Conservation (phyloP, 2,113 vertebrate species). For the Chitala chitala region DNA sequence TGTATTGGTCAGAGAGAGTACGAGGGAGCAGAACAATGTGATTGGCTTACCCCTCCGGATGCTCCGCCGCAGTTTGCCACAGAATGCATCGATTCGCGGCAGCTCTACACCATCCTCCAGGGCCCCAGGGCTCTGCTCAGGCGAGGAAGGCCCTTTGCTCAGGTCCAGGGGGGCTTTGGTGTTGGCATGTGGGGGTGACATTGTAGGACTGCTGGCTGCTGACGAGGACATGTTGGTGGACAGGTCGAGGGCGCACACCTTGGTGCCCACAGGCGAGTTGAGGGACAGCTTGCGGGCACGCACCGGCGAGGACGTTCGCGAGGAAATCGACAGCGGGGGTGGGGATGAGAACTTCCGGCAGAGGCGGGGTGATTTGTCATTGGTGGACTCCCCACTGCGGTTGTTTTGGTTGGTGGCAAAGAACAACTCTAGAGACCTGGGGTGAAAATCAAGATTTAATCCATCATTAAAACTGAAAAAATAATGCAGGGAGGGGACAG, state of each 20-base stretch:
- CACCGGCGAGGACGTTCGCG: constrained; percentile 83
- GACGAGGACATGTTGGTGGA: constrained; percentile 70
- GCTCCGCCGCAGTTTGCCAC: constrained; percentile 81
- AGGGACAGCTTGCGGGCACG: constrained; percentile 85
- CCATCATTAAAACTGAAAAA: constrained; percentile 9
- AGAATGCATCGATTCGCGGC: constrained; percentile 75
- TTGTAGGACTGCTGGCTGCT: constrained; percentile 65
- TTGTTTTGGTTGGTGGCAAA: constrained; percentile 88
- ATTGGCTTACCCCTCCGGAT: constrained; percentile 74
- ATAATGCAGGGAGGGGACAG: neutral
- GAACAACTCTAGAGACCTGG: constrained; percentile 93
- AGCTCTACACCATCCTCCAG: constrained; percentile 69
- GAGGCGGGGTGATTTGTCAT: constrained; percentile 84
- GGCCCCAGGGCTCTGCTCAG: constrained; percentile 74
- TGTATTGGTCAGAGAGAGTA: too few relatives aligned
- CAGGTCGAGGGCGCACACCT: constrained; percentile 79
- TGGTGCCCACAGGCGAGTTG: constrained; percentile 79
- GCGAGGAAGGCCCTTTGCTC: constrained; percentile 69
- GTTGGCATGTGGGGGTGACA: constrained; percentile 68
- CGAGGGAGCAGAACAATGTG: neutral
- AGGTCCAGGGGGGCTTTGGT: constrained; percentile 71
- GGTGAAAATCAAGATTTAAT: constrained; percentile 1
- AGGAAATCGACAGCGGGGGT: constrained; percentile 80
- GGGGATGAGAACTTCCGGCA: constrained; percentile 95
- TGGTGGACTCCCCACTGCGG: constrained; percentile 69